Base-by-base conservation (phyloP, 2,797 vertebrate species). In the Chaenodraco wilsoni region DNA sequence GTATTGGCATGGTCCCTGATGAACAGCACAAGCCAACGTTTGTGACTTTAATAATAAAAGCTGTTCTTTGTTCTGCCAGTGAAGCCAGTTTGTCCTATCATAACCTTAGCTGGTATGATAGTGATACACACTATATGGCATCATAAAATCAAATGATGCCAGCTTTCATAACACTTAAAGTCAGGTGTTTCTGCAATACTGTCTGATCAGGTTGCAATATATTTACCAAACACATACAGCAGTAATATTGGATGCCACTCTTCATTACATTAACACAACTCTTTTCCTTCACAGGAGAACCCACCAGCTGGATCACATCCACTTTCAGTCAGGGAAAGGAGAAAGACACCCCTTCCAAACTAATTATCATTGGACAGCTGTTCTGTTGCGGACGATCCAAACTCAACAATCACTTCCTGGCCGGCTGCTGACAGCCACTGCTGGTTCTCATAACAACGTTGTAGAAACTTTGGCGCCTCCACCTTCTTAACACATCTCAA, bases 311-410 rank as follows among this genome's bases (percentile, higher is more conserved):
- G 90, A 79, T 52, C 17, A 1, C 14, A 5, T 88, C 87, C 82
- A 81, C 65, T 57, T 71, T 27, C 55, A 76, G 70, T 54, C 69
- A 67, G 56, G 73, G 69, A 70, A 83, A 81, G 19, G 58, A 84
- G 62, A 61, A 55, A 72, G 79, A 87, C 81, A 59, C 78, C 81
- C 37, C 73, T 86, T 88, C 85, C 85, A 89, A 84, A 85, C 86
- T 91, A 87, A 92, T 92, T 91, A 92, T 46, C 76, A 74, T 23
- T 75, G 76, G 89, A 88, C 91, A 92, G 91, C 86, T 91, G 91
- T 88, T 91, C 61, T 55, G 3, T 55, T 74, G 87, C 73, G 79
- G 70, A 56, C 73, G 45, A 75, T 90, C 87, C 90, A 90, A 78
- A 86, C 83, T 84, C 82, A 87, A 85, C 85, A 85, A 68, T 87